Base-by-base conservation (phyloP, 2,888 invertebrate genomes). In the Halocaridina rubra region DNA sequence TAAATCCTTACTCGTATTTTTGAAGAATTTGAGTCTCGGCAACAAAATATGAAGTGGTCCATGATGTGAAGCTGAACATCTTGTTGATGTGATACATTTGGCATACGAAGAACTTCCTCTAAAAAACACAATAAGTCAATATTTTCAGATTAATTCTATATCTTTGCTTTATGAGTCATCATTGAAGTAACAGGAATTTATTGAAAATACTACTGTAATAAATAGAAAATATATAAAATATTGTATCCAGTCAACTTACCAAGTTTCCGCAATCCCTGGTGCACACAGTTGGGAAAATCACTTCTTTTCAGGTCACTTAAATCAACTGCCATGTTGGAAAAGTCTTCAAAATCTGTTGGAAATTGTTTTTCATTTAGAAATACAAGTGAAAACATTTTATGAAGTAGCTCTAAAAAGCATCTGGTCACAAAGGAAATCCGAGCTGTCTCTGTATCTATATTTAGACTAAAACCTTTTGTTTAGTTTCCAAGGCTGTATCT, bases 41-140 rank as follows among this genome's bases (percentile, higher is more conserved):
- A 85, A 76, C 75, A 80, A 76, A 85, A 80, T 30, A 85, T 81
- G 53, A 53, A 80, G 29, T 82, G 76, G 30, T 86, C 86, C 78
- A 86, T 86, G 57, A 86, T 86, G 29, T 86, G 82, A 19, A 81
- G 81, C 74, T 86, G 86, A 3, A 72, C 22, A 3, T 82, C 81
- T 32, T 86, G 86, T 27, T 74, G 69, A 13, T 74, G 72, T 30
- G 79, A 33, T 22, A 30, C 61, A 19, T 33, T 29, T 7, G 84
- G 84, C 78, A 84, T 72, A n/a, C 39, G 71, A 2, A 84, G 46
- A 59, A 84, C 78, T 4, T 84, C 84, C 78, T 84, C 84, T 84
- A 78, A 30, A 30, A 59, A 16, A 30, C n/a, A n/a, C n/a, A n/a
- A n/a, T n/a, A n/a, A n/a, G 10, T n/a, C 8, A 29, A 13, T 0